Evolutionary conservation across 2,888 invertebrate species (phyloP), one percentile per base, ranked within the genome.

Genomic region (Cheilosia soror): DNA sequence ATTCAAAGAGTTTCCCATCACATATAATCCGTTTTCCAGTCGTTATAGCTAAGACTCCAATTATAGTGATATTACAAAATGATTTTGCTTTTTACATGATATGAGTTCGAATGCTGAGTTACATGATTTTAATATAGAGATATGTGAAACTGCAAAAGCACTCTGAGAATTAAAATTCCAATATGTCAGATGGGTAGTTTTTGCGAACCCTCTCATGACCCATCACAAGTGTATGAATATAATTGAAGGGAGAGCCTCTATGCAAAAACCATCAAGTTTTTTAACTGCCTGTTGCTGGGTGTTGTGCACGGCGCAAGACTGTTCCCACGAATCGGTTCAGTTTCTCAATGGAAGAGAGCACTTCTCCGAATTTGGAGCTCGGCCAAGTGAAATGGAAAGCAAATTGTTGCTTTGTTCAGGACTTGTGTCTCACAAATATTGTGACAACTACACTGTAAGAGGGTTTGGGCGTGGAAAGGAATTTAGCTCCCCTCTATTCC

Each of bases 401-500:
- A 85, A 20, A 80, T 85, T 85, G 84, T 85, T 85, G 84, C 84
- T 85, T 75, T 75, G 66, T 69, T 53, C 83, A 57, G 49, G 62
- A 47, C 33, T 33, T 40, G n/a, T 58, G 27, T 55, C 51, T 73
- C 66, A 69, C 72, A 55, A 72, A 63, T 27, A 69, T 75, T 69
- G 29, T 78, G 57, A 75, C 29, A 78, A 3, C 25, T 31, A 9
- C 15, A 5, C 5, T 44, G 58, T 31, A 55, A 9, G 40, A 40
- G 62, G 65, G 62, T 75, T 80, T 84, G 84, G 84, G 84, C 84
- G 80, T 85, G 84, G 84, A 85, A 85, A 85, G 76, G 80, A 85
- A 80, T 76, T 66, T 40, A 5, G 1, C 53, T 85, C 84, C 57
- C 75, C 75, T 55, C 3, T 7, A 40, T 85, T 80, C 81, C 76